Evolutionary conservation across 2,888 invertebrate genomes (phyloP), one percentile per base, ranked within the genome.

Genomic region (Diplazon laetatorius): DNA sequence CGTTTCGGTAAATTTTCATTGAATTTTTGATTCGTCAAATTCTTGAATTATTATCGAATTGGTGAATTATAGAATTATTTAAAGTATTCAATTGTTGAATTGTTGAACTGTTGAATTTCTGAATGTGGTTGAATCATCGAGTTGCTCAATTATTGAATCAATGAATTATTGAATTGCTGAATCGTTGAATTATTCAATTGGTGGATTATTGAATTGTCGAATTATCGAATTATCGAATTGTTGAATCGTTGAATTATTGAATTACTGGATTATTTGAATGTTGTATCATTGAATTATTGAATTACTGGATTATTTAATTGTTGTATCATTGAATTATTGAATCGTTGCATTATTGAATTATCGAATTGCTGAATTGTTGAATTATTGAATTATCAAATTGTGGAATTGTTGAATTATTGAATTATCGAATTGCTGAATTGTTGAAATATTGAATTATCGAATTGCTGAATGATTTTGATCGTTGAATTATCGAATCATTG

Each of bases 1-100:
- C 95, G 0, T 97, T 96, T 88, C 91, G 93, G 92, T 93, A 76
- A 65, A 80, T 81, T 22, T 25, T 35, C 6, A 30, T 30, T 30
- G n/a, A n/a, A 30, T 30, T 35, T 14, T 9, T 8, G 1, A 25
- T 52, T 30, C 35, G 0, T 12, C 14, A 14, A 10, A 2, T 12
- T 25, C 12, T 6, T 14, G 14, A 52, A 25, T 52, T 52, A 6
- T 12, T 25, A 30, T 22, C 2, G 10, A 50, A n/a, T n/a, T n/a
- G n/a, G n/a, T n/a, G n/a, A n/a, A n/a, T n/a, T n/a, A n/a, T n/a
- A n/a, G n/a, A n/a, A n/a, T n/a, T n/a, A n/a, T n/a, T n/a, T n/a
- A n/a, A n/a, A n/a, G n/a, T n/a, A n/a, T n/a, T n/a, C n/a, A n/a
- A n/a, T n/a, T n/a, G n/a, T n/a, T n/a, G n/a, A n/a, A n/a, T n/a